Evolutionary conservation across 2,113 vertebrate species (phyloP), one percentile per base, ranked within the genome.

Genomic region (Tragulus kanchil): DNA sequence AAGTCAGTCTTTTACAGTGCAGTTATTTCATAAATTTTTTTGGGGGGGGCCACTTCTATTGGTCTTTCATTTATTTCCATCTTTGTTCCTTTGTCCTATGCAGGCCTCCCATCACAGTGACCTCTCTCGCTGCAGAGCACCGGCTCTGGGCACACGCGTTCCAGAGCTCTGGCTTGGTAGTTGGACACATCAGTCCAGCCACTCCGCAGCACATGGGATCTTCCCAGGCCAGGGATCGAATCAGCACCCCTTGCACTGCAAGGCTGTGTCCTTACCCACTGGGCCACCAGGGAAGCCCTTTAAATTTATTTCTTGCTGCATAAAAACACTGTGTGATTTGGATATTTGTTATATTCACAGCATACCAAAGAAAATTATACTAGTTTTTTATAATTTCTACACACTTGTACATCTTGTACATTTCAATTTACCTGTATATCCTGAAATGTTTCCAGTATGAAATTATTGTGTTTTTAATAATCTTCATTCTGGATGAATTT

Each of bases 401-500:
- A 82, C 12, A 36, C 36, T 36, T 36, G 36, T 36, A 36, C 62
- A n/a, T 19, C 36, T 75, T 62, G 61, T 73, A 25, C 23, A 52
- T 81, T 87, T 86, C 9, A 92, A 16, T 56, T 92, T 93, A 61
- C n/a, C 25, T n/a, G 5, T 54, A 71, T 86, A 48, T 67, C 3
- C 28, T 78, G 71, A 89, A 78, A 81, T 71, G 13, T 45, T 94
- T 8, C 64, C 13, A 89, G 86, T 54, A 65, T 89, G 15, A 89
- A 85, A 91, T 79, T n/a, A 67, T 61, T 78, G 3, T 62, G 2
- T 64, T 58, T 85, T 89, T 86, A 54, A 31, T 75, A 3, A 91
- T 82, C 59, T 56, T 7, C 36, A 56, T 11, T 61, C 21, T 85
- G 50, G 19, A 90, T 94, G 8, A 94, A 85, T 94, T 67, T 94